phyloP scores from a whole-genome alignment of 2,888 invertebrate genomes.

The Pemphredon lugubris region DNA sequence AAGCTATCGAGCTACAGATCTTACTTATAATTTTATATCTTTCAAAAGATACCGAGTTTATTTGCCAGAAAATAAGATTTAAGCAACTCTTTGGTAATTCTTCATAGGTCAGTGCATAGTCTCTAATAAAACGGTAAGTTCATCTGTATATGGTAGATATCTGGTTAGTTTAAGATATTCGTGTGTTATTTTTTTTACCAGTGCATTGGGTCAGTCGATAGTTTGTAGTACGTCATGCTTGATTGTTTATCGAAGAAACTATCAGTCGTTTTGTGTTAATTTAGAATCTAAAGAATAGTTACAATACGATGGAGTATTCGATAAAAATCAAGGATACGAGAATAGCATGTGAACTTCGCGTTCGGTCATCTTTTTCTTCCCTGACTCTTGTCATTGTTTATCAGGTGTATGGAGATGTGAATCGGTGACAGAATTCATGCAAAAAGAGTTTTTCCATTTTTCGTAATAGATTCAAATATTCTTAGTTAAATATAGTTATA shows the following conservation, averaged over 20 bases:
- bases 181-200: constrained; percentile 26
- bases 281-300: neutral
- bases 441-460: too few relatives aligned
- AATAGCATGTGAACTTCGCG: constrained; percentile 25
- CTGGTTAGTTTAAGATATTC: constrained; percentile 10
- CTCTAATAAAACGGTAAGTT: constrained; percentile 57
- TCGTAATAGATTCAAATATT: too few relatives aligned
- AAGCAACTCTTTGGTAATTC: constrained; percentile 19
- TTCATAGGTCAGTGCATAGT: constrained; percentile 30
- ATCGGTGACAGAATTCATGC: too few relatives aligned
- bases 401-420: constrained; percentile 12
- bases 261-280: constrained; percentile 7
- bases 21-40: neutral
- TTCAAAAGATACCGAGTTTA: neutral
- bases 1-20: neutral
- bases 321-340: constrained; percentile 12
- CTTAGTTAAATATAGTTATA: neutral
- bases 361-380: constrained; percentile 9
- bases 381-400: constrained; percentile 12
- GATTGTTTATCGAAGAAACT: constrained; percentile 37
- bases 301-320: neutral
- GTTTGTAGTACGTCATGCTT: constrained; percentile 32
- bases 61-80: constrained; percentile 2
- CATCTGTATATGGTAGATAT: constrained; percentile 18
- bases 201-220: constrained; percentile 26